Evolutionary conservation across 1,140 invertebrate genomes (phyloP).

Genomic region (Papilio machaon): DNA sequence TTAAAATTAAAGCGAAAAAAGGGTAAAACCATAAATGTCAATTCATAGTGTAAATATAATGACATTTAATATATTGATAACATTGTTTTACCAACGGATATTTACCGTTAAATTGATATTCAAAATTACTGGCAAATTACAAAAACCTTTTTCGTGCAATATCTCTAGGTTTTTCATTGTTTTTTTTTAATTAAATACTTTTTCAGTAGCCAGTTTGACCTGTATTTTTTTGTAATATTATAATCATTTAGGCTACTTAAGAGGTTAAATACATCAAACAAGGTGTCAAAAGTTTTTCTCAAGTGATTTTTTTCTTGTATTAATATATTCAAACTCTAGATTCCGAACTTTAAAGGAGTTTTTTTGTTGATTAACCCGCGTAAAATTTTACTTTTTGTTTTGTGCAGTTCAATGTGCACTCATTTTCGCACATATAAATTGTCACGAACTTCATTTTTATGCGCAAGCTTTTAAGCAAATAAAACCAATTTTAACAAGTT

Average conservation of each 20-base stretch:
- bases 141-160: no score
- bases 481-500: constrained; percentile 28
- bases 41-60: background rate
- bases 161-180: no score
- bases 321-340: background rate
- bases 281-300: no score
- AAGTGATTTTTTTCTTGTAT: background rate
- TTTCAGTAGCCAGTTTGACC: no score
- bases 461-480: constrained; percentile 24
- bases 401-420: background rate
- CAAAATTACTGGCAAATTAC: background rate
- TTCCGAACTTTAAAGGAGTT: background rate
- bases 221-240: no score
- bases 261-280: no score
- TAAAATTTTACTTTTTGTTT: background rate
- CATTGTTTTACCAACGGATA: no score
- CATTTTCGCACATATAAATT: background rate
- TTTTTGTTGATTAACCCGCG: background rate
- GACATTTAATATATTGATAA: no score
- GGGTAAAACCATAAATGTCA: background rate
- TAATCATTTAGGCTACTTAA: no score
- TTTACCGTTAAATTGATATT: background rate
- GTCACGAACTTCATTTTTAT: constrained; percentile 25
- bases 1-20: background rate
- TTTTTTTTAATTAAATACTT: no score